Conservation (phyloP, 1,140 invertebrate species). For the Musca domestica region DNA sequence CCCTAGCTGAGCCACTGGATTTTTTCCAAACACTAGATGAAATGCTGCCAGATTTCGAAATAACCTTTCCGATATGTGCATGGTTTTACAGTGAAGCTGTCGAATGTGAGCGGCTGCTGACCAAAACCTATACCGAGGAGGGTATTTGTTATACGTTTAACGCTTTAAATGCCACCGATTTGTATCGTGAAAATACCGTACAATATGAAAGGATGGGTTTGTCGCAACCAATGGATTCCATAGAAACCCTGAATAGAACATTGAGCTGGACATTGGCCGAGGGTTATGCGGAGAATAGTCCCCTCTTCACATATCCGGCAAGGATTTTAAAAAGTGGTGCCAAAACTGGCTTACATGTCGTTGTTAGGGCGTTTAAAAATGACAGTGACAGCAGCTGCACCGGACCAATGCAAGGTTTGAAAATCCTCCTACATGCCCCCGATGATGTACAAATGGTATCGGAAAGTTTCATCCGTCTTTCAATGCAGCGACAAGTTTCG, state of each 20-base stretch:
- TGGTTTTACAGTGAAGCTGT: constrained; percentile 50
- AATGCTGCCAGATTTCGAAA: constrained; percentile 44
- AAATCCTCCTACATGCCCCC: constrained; percentile 61
- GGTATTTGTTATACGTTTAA: constrained; percentile 71
- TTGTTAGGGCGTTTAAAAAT: constrained; percentile 58
- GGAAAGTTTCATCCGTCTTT: constrained; percentile 61
- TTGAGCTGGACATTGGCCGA: constrained; percentile 54
- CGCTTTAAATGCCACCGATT: constrained; percentile 59
- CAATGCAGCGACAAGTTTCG: constrained; percentile 56
- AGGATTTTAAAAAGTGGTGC: constrained; percentile 61
- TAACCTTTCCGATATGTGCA: constrained; percentile 52
- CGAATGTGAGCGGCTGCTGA: constrained; percentile 60
- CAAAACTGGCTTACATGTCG: constrained; percentile 61
- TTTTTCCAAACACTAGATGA: constrained; percentile 37
- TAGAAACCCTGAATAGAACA: constrained; percentile 15
- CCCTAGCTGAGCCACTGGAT: constrained; percentile 37
- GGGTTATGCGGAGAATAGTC: constrained; percentile 59
- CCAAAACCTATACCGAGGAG: constrained; percentile 65
- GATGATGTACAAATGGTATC: constrained; percentile 61
- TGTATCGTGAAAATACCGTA: constrained; percentile 57
- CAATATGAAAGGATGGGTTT: constrained; percentile 30
- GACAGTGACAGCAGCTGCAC: constrained; percentile 67
- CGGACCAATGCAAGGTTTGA: constrained; percentile 68
- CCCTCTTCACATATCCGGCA: constrained; percentile 59
- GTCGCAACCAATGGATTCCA: constrained; percentile 23